These are phyloP conservation scores for Thera obeliscata DNA, from an alignment of 2,888 invertebrate genomes.

Conservation along the genomic window DNA sequence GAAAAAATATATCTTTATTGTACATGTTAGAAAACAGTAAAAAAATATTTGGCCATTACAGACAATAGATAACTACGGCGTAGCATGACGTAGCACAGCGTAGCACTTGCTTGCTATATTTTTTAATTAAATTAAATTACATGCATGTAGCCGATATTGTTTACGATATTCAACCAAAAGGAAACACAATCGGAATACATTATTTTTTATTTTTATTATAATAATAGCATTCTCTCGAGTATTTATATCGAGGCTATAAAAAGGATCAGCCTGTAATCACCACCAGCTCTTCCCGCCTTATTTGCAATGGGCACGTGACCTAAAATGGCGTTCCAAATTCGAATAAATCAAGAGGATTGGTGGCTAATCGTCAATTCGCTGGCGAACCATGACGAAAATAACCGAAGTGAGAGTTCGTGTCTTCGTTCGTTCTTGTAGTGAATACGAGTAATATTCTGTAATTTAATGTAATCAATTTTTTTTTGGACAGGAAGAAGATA, in stretches of 20 bases:
- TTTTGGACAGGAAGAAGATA: too few species aligned
- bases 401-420: conserved; percentile 9
- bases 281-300: conserved; percentile 54
- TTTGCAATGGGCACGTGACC: conserved; percentile 72
- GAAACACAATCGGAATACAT: not conserved
- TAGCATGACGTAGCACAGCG: conserved; percentile 19
- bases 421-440: not conserved
- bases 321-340: conserved; percentile 75
- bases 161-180: not conserved
- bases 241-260: not conserved
- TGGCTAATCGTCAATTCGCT: conserved; percentile 65
- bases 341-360: conserved; percentile 78
- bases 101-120: conserved; percentile 5
- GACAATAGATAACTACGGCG: conserved; percentile 22
- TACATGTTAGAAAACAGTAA: too few species aligned
- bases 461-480: too few species aligned
- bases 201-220: too few species aligned
- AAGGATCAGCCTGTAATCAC: conserved; percentile 51
- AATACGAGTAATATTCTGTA: too few species aligned
- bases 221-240: not conserved
- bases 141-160: not conserved
- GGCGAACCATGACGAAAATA: conserved; percentile 47
- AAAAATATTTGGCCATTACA: not conserved
- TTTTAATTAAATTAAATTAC: not conserved
- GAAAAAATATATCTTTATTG: too few species aligned